These are phyloP conservation scores for Drosophila lowei DNA, from an alignment of 1,140 invertebrate genomes.

Conservation along the genomic window DNA sequence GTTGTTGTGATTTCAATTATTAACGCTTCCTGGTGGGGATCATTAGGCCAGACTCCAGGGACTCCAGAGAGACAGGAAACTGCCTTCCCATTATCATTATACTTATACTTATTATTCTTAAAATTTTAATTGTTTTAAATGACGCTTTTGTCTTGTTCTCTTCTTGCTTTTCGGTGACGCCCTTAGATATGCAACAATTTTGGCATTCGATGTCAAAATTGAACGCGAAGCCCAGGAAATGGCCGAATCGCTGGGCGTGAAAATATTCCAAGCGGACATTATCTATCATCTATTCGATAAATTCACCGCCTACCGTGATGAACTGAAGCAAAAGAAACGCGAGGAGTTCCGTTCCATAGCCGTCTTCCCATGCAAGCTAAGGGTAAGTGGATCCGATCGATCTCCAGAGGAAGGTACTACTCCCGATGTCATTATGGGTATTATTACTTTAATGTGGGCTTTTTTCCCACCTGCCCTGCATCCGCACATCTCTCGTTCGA, in stretches of 20 bases:
- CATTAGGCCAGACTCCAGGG: constrained; percentile 55
- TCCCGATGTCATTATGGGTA: constrained; percentile 51
- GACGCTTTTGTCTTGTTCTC: constrained; percentile 8
- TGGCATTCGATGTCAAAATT: constrained; percentile 99
- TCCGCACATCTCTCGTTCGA: constrained; percentile 51
- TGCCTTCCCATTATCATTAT: constrained; percentile 41
- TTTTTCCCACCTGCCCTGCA: constrained; percentile 4
- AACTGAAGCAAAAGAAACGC: constrained; percentile 95
- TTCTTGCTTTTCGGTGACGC: constrained; percentile 10
- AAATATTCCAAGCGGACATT: constrained; percentile 99
- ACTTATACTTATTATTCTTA: constrained; percentile 56
- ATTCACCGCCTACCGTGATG: constrained; percentile 97
- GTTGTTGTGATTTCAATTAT: constrained; percentile 69
- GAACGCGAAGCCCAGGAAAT: constrained; percentile 98
- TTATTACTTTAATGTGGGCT: constrained; percentile 56
- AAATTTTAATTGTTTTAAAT: constrained; percentile 68
- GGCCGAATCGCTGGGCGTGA: constrained; percentile 96
- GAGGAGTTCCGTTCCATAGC: constrained; percentile 98
- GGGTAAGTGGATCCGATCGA: constrained; percentile 85
- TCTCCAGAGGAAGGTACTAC: constrained; percentile 10
- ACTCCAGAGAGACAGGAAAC: constrained; percentile 16
- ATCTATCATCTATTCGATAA: constrained; percentile 99
- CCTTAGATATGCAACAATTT: constrained; percentile 95
- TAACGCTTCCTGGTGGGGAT: constrained; percentile 65
- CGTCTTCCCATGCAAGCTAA: constrained; percentile 98